A percentile compares a stretch with the other conserved stretches of the same genome.
Conservation (phyloP, 2,113 vertebrate genomes). For the Catharus bicknelli region DNA sequence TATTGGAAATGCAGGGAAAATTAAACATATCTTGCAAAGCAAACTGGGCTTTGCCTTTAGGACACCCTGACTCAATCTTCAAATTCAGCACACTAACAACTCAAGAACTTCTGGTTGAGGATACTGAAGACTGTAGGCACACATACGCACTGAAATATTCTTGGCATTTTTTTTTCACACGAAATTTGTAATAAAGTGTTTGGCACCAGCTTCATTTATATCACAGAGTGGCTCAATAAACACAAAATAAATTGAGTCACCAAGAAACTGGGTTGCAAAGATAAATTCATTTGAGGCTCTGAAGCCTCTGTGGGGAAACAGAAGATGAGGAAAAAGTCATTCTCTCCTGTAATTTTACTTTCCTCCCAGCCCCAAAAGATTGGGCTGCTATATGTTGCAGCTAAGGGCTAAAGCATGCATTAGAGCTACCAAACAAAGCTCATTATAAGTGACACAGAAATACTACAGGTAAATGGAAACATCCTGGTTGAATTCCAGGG, state of each 20-base stretch:
- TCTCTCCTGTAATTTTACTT: neutral
- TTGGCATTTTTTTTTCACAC: neutral
- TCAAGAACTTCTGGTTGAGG: neutral
- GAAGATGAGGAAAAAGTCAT: neutral
- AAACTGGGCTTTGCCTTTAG: neutral
- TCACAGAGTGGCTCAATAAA: neutral
- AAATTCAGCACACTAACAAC: neutral
- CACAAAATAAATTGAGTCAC: neutral
- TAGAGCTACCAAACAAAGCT: neutral
- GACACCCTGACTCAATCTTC: neutral
- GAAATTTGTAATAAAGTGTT: neutral
- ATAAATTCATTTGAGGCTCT: neutral
- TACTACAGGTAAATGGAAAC: neutral
- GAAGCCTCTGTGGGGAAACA: neutral
- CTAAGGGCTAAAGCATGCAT: neutral
- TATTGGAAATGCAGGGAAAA: neutral
- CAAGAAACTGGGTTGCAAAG: neutral
- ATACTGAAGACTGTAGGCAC: neutral
- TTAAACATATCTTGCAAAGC: fast-evolving
- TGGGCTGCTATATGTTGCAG: neutral
- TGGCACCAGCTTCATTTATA: neutral
- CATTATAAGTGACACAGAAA: neutral
- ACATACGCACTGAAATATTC: neutral
- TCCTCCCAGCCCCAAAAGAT: neutral
- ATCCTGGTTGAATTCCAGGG: neutral